Evolutionary conservation across 2,888 invertebrate species (phyloP).

Genomic region (Lobophora halterata): DNA sequence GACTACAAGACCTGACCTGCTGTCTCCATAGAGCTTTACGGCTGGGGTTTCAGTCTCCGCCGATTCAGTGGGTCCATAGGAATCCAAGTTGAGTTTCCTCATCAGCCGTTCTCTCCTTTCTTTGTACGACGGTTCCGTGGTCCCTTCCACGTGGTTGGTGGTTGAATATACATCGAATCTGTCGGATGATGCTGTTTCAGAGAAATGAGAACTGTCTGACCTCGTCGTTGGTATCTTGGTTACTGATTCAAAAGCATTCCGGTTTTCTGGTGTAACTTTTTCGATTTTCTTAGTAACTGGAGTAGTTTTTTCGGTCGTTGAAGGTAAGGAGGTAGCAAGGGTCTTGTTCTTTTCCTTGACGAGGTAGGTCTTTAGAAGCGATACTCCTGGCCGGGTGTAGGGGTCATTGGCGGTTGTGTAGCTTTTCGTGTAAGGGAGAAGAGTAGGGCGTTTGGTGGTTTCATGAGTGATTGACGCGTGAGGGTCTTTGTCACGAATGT

Average conservation of each 20-base stretch:
- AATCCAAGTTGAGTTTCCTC: slow-evolving; percentile 83
- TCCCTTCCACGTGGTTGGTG: slow-evolving; percentile 44
- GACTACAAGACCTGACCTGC: slow-evolving; percentile 83
- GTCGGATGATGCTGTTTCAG: slow-evolving; percentile 51
- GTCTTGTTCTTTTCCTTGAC: slow-evolving; percentile 68
- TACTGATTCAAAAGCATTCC: slow-evolving; percentile 60
- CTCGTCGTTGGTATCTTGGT: slow-evolving; percentile 68
- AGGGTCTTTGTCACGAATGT: slow-evolving; percentile 55
- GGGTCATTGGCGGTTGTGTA: slow-evolving; percentile 61
- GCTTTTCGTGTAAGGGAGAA: slow-evolving; percentile 67
- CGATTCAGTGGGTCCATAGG: slow-evolving; percentile 63
- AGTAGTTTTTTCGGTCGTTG: slow-evolving; percentile 49
- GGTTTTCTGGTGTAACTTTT: slow-evolving; percentile 47
- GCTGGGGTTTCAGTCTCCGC: slow-evolving; percentile 54
- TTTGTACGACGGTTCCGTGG: slow-evolving; percentile 72
- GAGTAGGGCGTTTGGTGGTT: slow-evolving; percentile 65
- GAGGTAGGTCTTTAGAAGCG: slow-evolving; percentile 60
- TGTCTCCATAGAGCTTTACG: slow-evolving; percentile 71
- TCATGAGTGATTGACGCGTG: slow-evolving; percentile 35
- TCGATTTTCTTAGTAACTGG: slow-evolving; percentile 45
- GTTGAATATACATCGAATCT: slow-evolving; percentile 50
- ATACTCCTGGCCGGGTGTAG: slow-evolving; percentile 73
- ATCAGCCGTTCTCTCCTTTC: slow-evolving; percentile 86
- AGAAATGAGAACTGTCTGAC: slow-evolving; percentile 39
- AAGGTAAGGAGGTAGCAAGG: too few species aligned